Conservation (phyloP, 1,140 invertebrate species). For the Teleogryllus occipitalis region DNA sequence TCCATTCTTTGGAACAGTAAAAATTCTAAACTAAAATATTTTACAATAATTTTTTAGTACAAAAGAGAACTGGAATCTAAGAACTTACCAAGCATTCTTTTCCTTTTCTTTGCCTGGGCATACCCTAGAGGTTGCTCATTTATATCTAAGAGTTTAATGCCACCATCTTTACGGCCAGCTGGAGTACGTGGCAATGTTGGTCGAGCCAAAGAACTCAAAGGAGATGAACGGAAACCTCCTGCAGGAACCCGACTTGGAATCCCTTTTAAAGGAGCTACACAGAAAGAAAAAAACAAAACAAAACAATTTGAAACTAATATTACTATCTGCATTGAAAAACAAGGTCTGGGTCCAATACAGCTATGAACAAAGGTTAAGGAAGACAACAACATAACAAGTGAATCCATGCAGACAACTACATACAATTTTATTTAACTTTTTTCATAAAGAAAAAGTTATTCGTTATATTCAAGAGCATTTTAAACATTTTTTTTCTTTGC, state of each 20-base stretch:
- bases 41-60: background rate
- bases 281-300: too few species aligned
- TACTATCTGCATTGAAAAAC: too few species aligned
- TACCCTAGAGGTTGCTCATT: constrained; percentile 74
- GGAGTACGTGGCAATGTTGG: constrained; percentile 39
- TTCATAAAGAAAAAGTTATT: too few species aligned
- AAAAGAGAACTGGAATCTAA: background rate
- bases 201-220: constrained; percentile 43
- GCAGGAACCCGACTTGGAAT: constrained; percentile 72
- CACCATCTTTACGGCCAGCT: constrained; percentile 71
- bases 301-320: too few species aligned
- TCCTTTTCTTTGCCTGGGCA: constrained; percentile 47
- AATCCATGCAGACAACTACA: too few species aligned
- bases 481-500: too few species aligned
- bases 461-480: too few species aligned
- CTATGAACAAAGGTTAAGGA: too few species aligned
- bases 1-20: background rate
- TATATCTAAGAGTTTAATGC: constrained; percentile 88
- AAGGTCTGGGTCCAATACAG: too few species aligned
- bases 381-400: too few species aligned
- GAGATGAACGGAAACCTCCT: constrained; percentile 51
- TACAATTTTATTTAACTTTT: too few species aligned
- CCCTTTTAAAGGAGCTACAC: constrained; percentile 76
- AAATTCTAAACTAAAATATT: background rate
- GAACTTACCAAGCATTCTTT: constrained; percentile 17